A percentile compares a stretch with the other conserved stretches of the same genome.
These are phyloP conservation scores for Conus canariensis DNA, from an alignment of 2,888 invertebrate genomes.

Conservation along the genomic window DNA sequence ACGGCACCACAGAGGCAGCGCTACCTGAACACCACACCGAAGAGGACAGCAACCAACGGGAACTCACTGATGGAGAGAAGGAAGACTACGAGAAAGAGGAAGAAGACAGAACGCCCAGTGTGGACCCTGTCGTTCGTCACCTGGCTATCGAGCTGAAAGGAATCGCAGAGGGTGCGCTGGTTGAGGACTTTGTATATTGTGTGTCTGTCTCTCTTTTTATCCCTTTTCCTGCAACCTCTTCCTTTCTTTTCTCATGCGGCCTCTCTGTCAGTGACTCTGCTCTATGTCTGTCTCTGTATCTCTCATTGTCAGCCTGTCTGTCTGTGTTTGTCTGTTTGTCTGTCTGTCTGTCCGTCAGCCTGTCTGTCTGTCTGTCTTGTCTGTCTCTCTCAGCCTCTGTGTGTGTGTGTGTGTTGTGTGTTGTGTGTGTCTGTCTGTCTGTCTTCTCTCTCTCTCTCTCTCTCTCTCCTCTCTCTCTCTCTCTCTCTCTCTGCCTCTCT, in stretches of 20 bases:
- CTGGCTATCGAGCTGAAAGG: not conserved
- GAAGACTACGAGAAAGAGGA: not conserved
- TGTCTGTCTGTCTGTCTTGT: conserved; percentile 24
- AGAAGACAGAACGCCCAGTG: not conserved
- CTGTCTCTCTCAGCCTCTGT: too few species aligned
- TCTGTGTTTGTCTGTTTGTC: not conserved
- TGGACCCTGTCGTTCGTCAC: not conserved
- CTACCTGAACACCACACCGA: too few species aligned
- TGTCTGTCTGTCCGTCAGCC: not conserved
- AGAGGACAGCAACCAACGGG: too few species aligned
- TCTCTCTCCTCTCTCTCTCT: not conserved
- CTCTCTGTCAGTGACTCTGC: conserved; percentile 9
- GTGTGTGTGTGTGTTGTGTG: too few species aligned
- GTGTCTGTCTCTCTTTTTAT: not conserved
- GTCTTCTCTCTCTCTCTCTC: conserved; percentile 18
- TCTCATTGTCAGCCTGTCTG: not conserved
- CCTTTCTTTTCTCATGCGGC: not conserved
- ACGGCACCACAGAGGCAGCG: too few species aligned
- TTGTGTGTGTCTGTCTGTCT: too few species aligned
- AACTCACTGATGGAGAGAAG: not conserved
- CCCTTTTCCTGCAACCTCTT: not conserved
- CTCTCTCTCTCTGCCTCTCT: not conserved
- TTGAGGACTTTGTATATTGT: not conserved
- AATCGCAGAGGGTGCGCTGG: not conserved
- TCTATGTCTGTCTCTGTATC: conserved; percentile 19